phyloP scores from a whole-genome alignment of 2,113 vertebrate genomes.

The Oceanites oceanicus region DNA sequence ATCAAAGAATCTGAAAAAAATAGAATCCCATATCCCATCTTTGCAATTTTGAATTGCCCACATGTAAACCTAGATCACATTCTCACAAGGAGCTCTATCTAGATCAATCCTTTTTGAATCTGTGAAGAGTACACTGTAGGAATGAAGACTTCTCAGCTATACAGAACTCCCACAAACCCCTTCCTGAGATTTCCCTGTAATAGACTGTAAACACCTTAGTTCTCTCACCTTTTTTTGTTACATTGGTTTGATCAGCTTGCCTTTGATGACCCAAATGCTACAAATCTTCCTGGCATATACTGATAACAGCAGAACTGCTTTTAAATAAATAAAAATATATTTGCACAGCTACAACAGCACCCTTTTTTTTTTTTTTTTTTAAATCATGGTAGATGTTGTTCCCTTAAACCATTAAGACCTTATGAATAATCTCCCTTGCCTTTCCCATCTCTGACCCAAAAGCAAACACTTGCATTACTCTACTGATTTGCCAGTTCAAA shows the following conservation, averaged over 20 bases:
- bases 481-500: neutral
- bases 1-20: neutral
- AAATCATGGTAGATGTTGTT: neutral
- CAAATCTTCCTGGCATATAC: neutral
- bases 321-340: neutral
- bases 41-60: neutral
- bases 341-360: neutral
- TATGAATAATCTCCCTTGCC: neutral
- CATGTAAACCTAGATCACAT: neutral
- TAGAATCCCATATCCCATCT: neutral
- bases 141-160: neutral
- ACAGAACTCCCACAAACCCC: neutral
- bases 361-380: neutral
- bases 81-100: neutral
- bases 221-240: neutral
- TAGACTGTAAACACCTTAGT: rapidly evolving
- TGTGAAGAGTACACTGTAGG: neutral
- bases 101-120: neutral
- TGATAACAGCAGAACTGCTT: neutral
- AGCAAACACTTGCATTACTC: neutral
- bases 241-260: neutral
- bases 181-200: neutral
- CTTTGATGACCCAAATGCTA: neutral
- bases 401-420: neutral
- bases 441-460: neutral